These are phyloP conservation scores for Theonella swinhoei DNA, from an alignment of 37 sponge, comb jelly and placozoan species.

Conservation along the genomic window DNA sequence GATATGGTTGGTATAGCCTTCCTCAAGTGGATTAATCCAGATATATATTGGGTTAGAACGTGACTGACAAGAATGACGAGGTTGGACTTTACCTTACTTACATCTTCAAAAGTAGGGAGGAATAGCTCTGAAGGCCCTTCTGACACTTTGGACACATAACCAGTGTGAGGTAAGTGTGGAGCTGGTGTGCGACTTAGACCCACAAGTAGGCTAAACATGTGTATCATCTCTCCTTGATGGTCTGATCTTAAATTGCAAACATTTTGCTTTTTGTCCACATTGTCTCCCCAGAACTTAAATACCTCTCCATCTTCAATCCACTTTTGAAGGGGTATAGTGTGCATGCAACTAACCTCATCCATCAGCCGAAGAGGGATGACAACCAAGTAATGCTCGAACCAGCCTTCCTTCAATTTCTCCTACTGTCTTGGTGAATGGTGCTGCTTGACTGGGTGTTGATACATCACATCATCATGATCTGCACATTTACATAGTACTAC, in stretches of 20 bases:
- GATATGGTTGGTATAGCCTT: constrained; percentile 3
- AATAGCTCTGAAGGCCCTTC: background rate
- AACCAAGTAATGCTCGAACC: too few relatives aligned
- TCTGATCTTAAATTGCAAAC: constrained; percentile 6
- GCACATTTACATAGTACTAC: too few relatives aligned
- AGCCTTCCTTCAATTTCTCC: too few relatives aligned
- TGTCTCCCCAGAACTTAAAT: constrained; percentile 9
- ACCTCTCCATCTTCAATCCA: too few relatives aligned
- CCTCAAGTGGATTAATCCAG: background rate
- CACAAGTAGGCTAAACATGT: background rate
- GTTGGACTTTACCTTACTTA: background rate
- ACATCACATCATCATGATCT: too few relatives aligned
- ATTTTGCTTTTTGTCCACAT: constrained; percentile 6
- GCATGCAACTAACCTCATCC: background rate
- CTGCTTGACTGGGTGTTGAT: too few relatives aligned
- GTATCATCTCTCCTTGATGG: background rate
- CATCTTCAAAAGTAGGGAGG: background rate
- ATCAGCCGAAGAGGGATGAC: background rate
- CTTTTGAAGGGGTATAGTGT: background rate
- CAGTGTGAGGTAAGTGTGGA: background rate
- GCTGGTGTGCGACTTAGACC: background rate
- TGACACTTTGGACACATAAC: background rate
- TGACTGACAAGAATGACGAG: constrained; percentile 9
- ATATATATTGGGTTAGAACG: constrained; percentile 3
- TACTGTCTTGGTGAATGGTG: too few relatives aligned